Conservation (phyloP, 92 coral and sea anemone species). For the Hydrozoanthus gracilis region DNA sequence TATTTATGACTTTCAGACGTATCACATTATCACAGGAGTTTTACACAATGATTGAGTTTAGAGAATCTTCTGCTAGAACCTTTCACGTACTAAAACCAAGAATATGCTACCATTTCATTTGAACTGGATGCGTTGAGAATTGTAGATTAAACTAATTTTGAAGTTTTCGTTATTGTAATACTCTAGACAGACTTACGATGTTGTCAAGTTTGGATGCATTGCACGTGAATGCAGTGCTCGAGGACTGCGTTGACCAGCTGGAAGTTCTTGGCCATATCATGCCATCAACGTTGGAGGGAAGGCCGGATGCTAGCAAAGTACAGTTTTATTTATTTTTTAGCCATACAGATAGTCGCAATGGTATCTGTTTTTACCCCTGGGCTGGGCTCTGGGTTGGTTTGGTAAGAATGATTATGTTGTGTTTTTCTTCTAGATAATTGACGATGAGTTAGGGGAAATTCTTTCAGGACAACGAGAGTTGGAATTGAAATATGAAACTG, state of each 20-base stretch:
- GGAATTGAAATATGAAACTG: conserved; percentile 88
- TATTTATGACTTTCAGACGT: too few relatives aligned
- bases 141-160: background rate
- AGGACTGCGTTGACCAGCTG: conserved; percentile 96
- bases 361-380: background rate
- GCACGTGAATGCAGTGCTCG: conserved; percentile 90
- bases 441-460: conserved; percentile 92
- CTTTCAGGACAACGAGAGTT: conserved; percentile 90
- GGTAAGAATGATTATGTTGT: background rate
- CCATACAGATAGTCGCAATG: background rate
- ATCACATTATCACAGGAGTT: too few relatives aligned
- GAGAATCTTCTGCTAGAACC: too few relatives aligned
- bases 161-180: background rate
- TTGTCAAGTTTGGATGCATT: conserved; percentile 89
- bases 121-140: background rate
- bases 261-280: conserved; percentile 96
- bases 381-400: too few relatives aligned
- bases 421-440: conserved; percentile 79
- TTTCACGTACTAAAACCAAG: too few relatives aligned
- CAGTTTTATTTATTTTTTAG: background rate
- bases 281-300: conserved; percentile 90
- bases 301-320: conserved; percentile 87
- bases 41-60: too few relatives aligned
- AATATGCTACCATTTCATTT: too few relatives aligned
- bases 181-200: conserved; percentile 50